phyloP scores from a whole-genome alignment of 2,113 vertebrate species.

The Sinocyclocheilus anophthalmus region DNA sequence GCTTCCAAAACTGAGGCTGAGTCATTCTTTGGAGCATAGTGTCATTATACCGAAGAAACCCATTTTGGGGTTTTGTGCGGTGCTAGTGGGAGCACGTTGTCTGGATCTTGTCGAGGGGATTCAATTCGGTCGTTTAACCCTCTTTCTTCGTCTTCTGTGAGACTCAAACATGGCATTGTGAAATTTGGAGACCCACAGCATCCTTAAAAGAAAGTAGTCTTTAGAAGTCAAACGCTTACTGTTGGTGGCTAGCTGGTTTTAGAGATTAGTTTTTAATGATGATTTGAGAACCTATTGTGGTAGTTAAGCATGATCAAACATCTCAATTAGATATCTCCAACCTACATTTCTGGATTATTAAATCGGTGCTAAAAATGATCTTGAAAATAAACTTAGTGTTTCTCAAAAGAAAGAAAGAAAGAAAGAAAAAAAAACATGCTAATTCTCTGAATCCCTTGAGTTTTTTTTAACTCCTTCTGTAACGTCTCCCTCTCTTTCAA shows the following conservation, averaged over 20 bases:
- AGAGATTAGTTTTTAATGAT: neutral
- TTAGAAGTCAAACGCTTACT: neutral
- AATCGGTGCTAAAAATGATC: neutral
- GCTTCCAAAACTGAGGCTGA: slow-evolving; percentile 27
- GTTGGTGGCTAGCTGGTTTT: neutral
- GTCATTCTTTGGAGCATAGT: slow-evolving; percentile 37
- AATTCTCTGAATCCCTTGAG: slow-evolving; percentile 57
- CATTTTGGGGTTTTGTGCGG: slow-evolving; percentile 9
- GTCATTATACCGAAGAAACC: slow-evolving; percentile 29
- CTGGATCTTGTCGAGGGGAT: slow-evolving; percentile 1
- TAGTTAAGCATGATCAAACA: neutral
- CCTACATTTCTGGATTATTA: neutral
- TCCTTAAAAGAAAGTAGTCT: neutral
- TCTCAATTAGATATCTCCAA: neutral
- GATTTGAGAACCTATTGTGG: neutral
- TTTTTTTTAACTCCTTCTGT: slow-evolving; percentile 66
- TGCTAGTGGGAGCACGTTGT: slow-evolving; percentile 29
- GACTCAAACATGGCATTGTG: neutral
- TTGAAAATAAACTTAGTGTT: neutral
- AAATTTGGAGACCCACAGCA: neutral
- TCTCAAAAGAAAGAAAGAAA: neutral
- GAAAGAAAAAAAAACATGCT: neutral
- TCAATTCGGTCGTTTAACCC: slow-evolving; percentile 14
- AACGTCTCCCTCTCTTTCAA: slow-evolving; percentile 61
- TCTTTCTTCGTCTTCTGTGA: neutral